Percentiles rank a stretch among this genome's conserved stretches.
These are phyloP conservation scores for Saccostrea echinata DNA, from an alignment of 1,140 invertebrate genomes.

Conservation along the genomic window DNA sequence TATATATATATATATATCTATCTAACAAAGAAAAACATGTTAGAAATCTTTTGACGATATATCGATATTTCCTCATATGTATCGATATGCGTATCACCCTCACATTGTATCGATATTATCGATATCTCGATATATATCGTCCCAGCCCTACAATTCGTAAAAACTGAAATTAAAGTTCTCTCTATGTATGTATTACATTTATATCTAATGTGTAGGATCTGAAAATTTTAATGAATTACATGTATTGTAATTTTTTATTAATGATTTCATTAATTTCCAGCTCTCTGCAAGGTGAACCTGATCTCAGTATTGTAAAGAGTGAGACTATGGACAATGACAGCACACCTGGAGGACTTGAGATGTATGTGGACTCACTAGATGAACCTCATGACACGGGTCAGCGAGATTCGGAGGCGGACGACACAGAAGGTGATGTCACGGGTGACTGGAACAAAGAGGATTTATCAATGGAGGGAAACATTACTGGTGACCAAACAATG, in stretches of 20 bases:
- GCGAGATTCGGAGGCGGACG: neutral
- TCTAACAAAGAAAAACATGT: too few species aligned
- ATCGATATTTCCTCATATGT: too few species aligned
- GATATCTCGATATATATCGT: too few species aligned
- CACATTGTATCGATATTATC: too few species aligned
- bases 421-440: neutral
- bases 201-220: too few species aligned
- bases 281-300: neutral
- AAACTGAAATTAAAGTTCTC: too few species aligned
- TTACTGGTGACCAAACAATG: neutral
- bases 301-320: conserved; percentile 14
- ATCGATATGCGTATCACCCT: too few species aligned
- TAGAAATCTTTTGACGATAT: too few species aligned
- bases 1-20: too few species aligned
- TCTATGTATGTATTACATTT: too few species aligned
- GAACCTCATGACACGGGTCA: conserved; percentile 4
- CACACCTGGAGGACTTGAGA: neutral
- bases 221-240: neutral
- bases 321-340: neutral
- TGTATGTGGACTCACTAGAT: neutral
- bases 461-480: conserved; percentile 2
- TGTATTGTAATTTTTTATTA: neutral
- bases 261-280: neutral
- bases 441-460: conserved; percentile 16
- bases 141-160: too few species aligned